phyloP scores from a whole-genome alignment of 2,113 vertebrate species.

The Ailuropoda melanoleuca region DNA sequence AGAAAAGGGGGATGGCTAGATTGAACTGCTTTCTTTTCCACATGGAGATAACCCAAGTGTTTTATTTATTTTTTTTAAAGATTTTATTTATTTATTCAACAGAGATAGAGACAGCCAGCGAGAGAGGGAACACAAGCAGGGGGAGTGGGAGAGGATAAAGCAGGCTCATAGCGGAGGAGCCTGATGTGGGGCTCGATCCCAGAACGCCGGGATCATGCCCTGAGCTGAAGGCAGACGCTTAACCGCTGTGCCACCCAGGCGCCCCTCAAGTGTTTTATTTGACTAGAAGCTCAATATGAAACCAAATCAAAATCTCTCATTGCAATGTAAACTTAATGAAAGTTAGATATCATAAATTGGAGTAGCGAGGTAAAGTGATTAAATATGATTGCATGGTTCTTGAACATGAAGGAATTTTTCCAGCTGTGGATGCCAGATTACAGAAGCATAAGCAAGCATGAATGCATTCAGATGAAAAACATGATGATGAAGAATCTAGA shows the following conservation, averaged over 20 bases:
- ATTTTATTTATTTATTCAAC: too few relatives aligned
- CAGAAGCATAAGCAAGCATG: neutral
- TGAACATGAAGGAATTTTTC: neutral
- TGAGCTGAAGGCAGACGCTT: too few relatives aligned
- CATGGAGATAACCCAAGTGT: neutral
- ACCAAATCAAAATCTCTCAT: neutral
- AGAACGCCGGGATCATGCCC: too few relatives aligned
- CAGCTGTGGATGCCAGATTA: neutral
- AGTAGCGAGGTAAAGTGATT: neutral
- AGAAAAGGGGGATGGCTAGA: neutral
- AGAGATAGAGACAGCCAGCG: too few relatives aligned
- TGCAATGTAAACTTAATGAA: conserved; percentile 18
- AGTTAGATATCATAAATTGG: neutral
- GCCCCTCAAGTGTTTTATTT: neutral
- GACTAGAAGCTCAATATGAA: conserved; percentile 24
- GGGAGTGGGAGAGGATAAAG: too few relatives aligned
- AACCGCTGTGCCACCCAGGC: too few relatives aligned
- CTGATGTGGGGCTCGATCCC: too few relatives aligned
- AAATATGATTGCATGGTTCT: neutral
- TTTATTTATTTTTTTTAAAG: too few relatives aligned
- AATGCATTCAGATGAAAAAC: conserved; percentile 27
- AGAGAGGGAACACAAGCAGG: too few relatives aligned
- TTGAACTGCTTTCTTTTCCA: neutral
- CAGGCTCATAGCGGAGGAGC: too few relatives aligned
- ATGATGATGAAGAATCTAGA: neutral